These are phyloP conservation scores for Columba livia DNA, from an alignment of 2,113 vertebrate species.

Conservation along the genomic window DNA sequence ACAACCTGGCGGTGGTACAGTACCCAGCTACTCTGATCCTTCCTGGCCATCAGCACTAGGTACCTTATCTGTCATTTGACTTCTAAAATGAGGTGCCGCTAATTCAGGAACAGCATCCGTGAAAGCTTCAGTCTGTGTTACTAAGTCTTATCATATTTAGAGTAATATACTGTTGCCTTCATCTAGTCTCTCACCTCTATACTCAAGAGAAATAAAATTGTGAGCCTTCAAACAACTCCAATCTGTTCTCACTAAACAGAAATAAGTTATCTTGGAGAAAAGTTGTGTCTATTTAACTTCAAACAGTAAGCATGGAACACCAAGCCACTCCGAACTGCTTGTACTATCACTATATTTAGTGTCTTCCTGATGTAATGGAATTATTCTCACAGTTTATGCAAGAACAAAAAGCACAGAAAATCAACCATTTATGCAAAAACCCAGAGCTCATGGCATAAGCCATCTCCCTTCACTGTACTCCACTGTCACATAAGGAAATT, in stretches of 20 bases:
- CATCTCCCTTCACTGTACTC: background rate
- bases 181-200: background rate
- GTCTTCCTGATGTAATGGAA: background rate
- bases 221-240: background rate
- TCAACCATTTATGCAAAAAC: background rate
- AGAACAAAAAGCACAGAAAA: background rate
- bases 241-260: background rate
- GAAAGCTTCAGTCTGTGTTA: background rate
- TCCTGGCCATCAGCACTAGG: background rate
- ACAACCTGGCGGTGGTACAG: background rate
- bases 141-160: background rate
- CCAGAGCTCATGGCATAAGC: background rate
- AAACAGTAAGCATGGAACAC: background rate
- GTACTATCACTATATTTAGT: background rate
- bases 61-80: background rate
- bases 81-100: background rate
- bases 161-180: background rate
- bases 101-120: background rate
- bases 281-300: background rate
- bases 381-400: background rate
- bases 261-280: background rate
- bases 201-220: background rate
- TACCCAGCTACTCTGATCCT: background rate
- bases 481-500: fast-evolving
- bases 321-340: background rate